Base-by-base conservation (phyloP, 2,113 vertebrate genomes). In the Probosciger aterrimus region DNA sequence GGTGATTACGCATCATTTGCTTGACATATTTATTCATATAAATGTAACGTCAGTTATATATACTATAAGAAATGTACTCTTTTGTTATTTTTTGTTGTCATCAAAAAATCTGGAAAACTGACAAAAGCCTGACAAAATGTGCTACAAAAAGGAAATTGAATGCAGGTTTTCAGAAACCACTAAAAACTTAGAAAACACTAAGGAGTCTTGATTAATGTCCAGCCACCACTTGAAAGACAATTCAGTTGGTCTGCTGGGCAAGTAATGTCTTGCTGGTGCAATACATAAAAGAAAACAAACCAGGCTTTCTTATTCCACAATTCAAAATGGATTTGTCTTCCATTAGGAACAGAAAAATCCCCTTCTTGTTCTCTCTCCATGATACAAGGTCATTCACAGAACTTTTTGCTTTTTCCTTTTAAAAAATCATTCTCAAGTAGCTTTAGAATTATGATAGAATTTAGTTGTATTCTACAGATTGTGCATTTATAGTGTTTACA, bases 41-140 rank as follows among this genome's bases (percentile, higher is more conserved):
- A 37, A 31, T 18, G 24, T 76, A 35, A n/a, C 1, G 0, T 2
- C 17, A 20, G 3, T 69, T 62, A 28, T 6, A 49, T 49, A 49
- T 49, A 11, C 18, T n/a, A 50, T n/a, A 64, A 57, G 3, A 14
- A 62, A 43, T 4, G 4, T 20, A 44, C 3, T 57, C 18, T 57
- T 64, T 55, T 47, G 4, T 44, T 64, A 28, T 30, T 81, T 79
- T 78, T 74, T 59, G 3, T n/a, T 62, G 11, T 24, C 16, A 86
- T 47, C 23, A 60, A 69, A 88, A 43, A 2, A 11, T 62, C 47
- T 74, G 18, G 18, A 59, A 82, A 92, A 86, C 33, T 69, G 20
- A n/a, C 16, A 71, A 10, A 79, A 87, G 16, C 28, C 33, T 82
- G 28, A 31, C 9, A 85, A 70, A 85, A 9, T 12, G 1, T 57